phyloP scores from a whole-genome alignment of 2,113 vertebrate species.

The Empidonax traillii region DNA sequence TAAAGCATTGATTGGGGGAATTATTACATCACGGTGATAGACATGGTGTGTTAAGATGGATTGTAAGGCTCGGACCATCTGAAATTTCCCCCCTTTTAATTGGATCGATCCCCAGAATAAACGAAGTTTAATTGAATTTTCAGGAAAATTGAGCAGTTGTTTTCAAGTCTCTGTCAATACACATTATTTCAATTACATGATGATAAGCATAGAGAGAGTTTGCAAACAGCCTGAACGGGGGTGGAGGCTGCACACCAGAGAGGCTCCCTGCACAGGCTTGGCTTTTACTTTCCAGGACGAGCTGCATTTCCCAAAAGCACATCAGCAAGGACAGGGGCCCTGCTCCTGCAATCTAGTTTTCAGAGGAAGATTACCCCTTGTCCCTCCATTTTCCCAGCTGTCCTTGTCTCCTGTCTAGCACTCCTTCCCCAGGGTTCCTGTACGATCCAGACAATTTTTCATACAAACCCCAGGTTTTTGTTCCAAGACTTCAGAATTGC shows the following conservation, averaged over 20 bases:
- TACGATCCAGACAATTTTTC: background rate
- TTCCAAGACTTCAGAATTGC: background rate
- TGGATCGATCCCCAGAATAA: conserved; percentile 93
- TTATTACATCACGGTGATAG: conserved; percentile 87
- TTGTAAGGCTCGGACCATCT: conserved; percentile 81
- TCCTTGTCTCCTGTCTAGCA: background rate
- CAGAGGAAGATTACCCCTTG: background rate
- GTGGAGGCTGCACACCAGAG: background rate
- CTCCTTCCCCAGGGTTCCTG: background rate
- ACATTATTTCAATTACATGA: conserved; percentile 93
- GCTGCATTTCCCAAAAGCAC: conserved; percentile 51
- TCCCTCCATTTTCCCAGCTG: background rate
- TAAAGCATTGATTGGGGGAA: conserved; percentile 97
- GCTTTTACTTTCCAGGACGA: conserved; percentile 34
- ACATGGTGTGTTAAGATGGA: conserved; percentile 86
- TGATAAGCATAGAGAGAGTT: conserved; percentile 77
- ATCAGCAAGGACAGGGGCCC: background rate
- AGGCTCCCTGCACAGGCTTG: background rate
- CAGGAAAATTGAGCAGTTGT: conserved; percentile 95
- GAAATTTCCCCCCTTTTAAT: conserved; percentile 82
- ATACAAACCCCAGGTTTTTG: background rate
- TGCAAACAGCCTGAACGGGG: conserved; percentile 55
- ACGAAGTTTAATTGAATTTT: conserved; percentile 99
- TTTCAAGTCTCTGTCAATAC: conserved; percentile 95
- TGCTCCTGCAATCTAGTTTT: background rate